Conservation (phyloP, 2,113 vertebrate genomes). For the Carassius auratus region DNA sequence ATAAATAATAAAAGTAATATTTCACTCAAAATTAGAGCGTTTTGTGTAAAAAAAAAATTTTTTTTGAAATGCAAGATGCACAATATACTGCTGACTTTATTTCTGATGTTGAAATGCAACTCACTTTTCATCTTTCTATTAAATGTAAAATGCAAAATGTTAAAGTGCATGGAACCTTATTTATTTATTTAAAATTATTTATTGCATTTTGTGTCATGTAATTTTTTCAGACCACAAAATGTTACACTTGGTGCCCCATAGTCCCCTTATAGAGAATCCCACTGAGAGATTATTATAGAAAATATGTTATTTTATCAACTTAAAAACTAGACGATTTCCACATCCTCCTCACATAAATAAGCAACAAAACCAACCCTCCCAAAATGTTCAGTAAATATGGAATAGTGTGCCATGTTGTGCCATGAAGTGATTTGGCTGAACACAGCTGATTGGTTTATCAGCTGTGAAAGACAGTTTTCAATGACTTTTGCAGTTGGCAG, state of each 20-base stretch:
- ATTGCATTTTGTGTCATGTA: too few species aligned
- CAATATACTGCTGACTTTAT: too few species aligned
- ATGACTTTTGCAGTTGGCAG: not conserved
- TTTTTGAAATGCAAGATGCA: not conserved
- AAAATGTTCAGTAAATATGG: not conserved
- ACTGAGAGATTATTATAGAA: not conserved
- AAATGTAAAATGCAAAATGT: too few species aligned
- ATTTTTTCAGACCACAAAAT: not conserved
- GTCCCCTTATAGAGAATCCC: not conserved
- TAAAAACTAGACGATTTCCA: not conserved
- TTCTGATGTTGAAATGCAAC: too few species aligned
- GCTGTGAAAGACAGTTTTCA: slow-evolving; percentile 1
- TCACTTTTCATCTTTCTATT: not conserved
- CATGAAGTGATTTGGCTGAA: not conserved
- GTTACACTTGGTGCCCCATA: too few species aligned
- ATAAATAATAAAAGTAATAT: too few species aligned
- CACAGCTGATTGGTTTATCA: not conserved
- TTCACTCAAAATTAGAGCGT: not conserved
- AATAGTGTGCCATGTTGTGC: not conserved
- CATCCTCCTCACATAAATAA: not conserved
- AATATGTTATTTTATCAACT: not conserved
- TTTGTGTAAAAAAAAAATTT: not conserved
- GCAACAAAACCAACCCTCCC: not conserved
- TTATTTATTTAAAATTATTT: too few species aligned
- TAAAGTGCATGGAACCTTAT: too few species aligned